Evolutionary conservation across 2,797 vertebrate genomes (phyloP).

Genomic region (Pseudochaenichthys georgianus): DNA sequence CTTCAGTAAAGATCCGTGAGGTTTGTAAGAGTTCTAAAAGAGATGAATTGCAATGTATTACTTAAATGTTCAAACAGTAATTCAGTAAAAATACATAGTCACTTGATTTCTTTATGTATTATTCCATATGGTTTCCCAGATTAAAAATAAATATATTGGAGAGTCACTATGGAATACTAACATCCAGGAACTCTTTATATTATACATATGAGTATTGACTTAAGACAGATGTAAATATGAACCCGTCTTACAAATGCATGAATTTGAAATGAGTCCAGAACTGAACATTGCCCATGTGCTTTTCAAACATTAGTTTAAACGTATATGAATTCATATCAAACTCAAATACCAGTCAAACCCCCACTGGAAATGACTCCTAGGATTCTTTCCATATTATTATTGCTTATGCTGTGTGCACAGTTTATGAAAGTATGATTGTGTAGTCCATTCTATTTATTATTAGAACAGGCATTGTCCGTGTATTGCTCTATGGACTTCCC

Average conservation of each 20-base stretch:
- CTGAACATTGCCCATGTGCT: not conserved
- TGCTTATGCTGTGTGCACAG: constrained; percentile 25
- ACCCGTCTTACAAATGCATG: not conserved
- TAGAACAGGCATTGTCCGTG: constrained; percentile 22
- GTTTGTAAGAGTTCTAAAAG: constrained; percentile 1
- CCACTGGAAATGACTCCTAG: constrained; percentile 17
- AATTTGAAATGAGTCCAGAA: not conserved
- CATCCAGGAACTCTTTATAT: not conserved
- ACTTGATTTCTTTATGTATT: no score
- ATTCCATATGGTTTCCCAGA: no score
- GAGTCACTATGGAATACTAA: not conserved
- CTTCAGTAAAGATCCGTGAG: not conserved
- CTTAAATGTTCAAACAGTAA: not conserved
- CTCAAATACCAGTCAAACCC: not conserved
- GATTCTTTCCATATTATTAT: constrained; percentile 29
- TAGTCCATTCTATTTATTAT: constrained; percentile 32
- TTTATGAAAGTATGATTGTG: constrained; percentile 38
- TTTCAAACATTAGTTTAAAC: not conserved
- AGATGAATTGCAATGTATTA: not conserved
- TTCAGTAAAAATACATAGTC: no score
- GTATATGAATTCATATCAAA: not conserved
- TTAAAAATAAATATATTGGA: not conserved
- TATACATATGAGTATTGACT: not conserved
- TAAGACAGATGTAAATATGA: not conserved
- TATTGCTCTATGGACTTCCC: constrained; percentile 20